These are phyloP conservation scores for Pseudachorutes palmiensis DNA, from an alignment of 1,140 invertebrate species.

Conservation along the genomic window DNA sequence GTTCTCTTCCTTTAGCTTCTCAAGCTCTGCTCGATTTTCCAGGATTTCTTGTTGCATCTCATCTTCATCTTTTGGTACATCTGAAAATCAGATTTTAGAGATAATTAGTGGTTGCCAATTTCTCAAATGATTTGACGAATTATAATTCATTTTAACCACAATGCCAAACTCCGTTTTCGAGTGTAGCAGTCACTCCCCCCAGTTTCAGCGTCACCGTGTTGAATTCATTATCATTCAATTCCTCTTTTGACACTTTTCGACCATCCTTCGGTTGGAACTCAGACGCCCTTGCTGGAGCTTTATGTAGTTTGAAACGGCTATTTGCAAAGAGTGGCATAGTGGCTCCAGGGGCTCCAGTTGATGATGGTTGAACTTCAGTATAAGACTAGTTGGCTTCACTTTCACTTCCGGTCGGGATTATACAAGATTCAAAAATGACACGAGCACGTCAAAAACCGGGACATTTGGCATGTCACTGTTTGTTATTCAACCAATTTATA, in stretches of 20 bases:
- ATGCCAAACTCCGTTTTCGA: no score
- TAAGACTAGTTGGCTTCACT: no score
- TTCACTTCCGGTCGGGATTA: no score
- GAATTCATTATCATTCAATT: not conserved
- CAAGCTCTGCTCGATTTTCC: not conserved
- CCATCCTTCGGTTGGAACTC: not conserved
- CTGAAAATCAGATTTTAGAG: not conserved
- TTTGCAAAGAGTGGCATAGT: not conserved
- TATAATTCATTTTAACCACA: no score
- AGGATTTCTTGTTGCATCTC: not conserved
- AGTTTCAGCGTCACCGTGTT: not conserved
- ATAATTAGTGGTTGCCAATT: not conserved
- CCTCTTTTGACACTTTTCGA: not conserved
- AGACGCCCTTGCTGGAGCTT: not conserved
- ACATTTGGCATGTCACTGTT: no score
- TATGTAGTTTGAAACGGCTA: not conserved
- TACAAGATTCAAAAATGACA: no score
- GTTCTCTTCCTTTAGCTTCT: not conserved
- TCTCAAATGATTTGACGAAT: no score
- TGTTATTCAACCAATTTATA: no score
- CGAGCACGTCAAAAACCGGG: no score
- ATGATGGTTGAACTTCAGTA: not conserved
- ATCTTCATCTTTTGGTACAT: not conserved
- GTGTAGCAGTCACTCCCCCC: no score
- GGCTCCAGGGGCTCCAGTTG: not conserved